phyloP scores from a whole-genome alignment of 37 sponge, comb jelly and placozoan species.

The Hexactinellida sp. region DNA sequence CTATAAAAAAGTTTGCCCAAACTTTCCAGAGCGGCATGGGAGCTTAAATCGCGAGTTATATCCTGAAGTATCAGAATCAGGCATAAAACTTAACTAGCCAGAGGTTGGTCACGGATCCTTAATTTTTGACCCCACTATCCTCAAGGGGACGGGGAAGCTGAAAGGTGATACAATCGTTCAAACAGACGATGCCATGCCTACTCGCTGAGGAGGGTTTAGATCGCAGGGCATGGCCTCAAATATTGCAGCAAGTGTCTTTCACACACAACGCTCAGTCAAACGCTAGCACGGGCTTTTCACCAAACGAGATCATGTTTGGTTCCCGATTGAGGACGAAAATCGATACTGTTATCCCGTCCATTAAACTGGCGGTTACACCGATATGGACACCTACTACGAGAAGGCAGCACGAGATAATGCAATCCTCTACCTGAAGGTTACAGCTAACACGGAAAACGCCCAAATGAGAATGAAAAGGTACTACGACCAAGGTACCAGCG shows the following conservation, averaged over 20 bases:
- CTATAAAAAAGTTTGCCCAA: not conserved
- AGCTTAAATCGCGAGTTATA: too few relatives aligned
- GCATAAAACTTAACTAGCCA: too few relatives aligned
- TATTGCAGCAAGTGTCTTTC: not conserved
- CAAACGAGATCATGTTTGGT: not conserved
- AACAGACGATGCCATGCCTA: not conserved
- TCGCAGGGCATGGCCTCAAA: not conserved
- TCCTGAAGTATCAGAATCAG: too few relatives aligned
- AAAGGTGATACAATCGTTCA: not conserved
- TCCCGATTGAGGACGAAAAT: not conserved
- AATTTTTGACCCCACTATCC: too few relatives aligned
- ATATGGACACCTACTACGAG: not conserved
- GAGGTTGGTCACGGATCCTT: too few relatives aligned
- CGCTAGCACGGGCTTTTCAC: not conserved
- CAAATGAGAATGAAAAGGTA: not conserved
- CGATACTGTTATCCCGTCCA: not conserved
- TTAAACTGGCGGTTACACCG: not conserved
- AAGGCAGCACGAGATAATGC: not conserved
- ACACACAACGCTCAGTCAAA: not conserved
- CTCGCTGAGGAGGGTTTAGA: not conserved
- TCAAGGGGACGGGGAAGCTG: not conserved
- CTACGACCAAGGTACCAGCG: not conserved
- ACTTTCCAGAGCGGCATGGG: too few relatives aligned
- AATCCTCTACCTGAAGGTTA: not conserved
- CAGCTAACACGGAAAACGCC: not conserved